These are phyloP conservation scores for Pseudomugil tenellus DNA, from an alignment of 2,797 vertebrate genomes.

Conservation along the genomic window DNA sequence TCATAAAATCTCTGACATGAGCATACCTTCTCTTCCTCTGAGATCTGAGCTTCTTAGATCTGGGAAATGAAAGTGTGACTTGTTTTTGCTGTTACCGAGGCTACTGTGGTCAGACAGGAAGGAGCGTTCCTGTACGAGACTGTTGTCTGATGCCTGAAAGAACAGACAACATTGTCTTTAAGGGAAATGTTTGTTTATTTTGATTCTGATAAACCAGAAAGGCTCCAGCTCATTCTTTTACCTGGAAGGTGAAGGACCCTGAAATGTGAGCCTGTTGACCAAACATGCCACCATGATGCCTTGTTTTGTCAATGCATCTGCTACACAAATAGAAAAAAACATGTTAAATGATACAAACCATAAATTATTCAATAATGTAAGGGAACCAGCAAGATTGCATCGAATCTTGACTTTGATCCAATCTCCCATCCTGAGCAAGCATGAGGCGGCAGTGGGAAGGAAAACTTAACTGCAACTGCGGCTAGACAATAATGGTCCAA, in stretches of 20 bases:
- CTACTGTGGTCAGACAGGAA: slow-evolving; percentile 40
- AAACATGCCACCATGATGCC: slow-evolving; percentile 73
- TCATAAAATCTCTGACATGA: too few relatives aligned
- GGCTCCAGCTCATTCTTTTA: slow-evolving; percentile 44
- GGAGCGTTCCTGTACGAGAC: slow-evolving; percentile 34
- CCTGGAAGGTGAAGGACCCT: slow-evolving; percentile 50
- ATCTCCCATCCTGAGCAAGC: too few relatives aligned
- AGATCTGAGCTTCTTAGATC: slow-evolving; percentile 61
- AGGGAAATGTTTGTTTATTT: neutral
- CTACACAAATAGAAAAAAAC: neutral
- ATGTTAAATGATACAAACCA: too few relatives aligned
- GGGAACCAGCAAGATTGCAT: too few relatives aligned
- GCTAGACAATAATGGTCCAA: too few relatives aligned
- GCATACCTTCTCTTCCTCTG: slow-evolving; percentile 51
- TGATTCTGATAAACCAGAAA: neutral
- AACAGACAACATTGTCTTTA: neutral
- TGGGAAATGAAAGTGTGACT: slow-evolving; percentile 58
- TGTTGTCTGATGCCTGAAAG: slow-evolving; percentile 56
- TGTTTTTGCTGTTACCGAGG: slow-evolving; percentile 31
- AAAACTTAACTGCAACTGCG: too few relatives aligned
- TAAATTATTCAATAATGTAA: too few relatives aligned
- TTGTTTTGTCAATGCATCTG: slow-evolving; percentile 82
- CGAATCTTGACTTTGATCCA: too few relatives aligned
- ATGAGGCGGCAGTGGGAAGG: too few relatives aligned
- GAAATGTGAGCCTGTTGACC: slow-evolving; percentile 62